Percentiles rank a stretch among this genome's conserved stretches.
Evolutionary conservation across 2,113 vertebrate genomes (phyloP).

Genomic region (Chionis minor): DNA sequence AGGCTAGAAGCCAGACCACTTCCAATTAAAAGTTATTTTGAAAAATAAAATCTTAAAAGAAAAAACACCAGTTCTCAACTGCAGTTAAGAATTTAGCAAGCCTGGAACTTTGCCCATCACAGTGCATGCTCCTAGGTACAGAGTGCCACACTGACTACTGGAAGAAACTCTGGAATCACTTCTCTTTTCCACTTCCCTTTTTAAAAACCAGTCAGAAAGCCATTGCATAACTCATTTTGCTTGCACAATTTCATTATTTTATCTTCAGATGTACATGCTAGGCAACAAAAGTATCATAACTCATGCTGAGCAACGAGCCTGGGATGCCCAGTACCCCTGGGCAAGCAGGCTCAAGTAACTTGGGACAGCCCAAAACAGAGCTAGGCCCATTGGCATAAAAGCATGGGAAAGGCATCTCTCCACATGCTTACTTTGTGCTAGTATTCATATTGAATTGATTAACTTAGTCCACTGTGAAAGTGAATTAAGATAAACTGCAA

Average conservation of each 20-base stretch:
- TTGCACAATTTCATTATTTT: background rate
- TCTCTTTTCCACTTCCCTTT: slow-evolving; percentile 28
- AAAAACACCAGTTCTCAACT: background rate
- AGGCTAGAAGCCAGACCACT: background rate
- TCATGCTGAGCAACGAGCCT: background rate
- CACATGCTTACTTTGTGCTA: background rate
- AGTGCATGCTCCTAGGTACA: background rate
- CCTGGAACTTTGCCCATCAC: background rate
- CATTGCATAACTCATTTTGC: background rate
- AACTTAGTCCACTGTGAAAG: background rate
- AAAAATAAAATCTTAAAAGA: background rate
- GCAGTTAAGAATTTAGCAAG: background rate
- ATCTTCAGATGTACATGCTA: background rate
- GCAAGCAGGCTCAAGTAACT: too few species aligned
- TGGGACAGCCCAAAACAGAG: background rate
- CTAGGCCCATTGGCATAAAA: background rate
- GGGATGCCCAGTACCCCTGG: background rate
- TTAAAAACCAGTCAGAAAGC: background rate
- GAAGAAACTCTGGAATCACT: background rate
- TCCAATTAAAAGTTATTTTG: background rate
- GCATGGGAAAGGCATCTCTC: background rate
- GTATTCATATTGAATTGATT: background rate
- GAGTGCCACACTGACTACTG: background rate
- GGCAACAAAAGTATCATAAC: background rate
- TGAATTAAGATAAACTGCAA: background rate